Evolutionary conservation across 2,797 vertebrate genomes (phyloP), one percentile per base, ranked within the genome.

Genomic region (Pangasius sanitwongsei): DNA sequence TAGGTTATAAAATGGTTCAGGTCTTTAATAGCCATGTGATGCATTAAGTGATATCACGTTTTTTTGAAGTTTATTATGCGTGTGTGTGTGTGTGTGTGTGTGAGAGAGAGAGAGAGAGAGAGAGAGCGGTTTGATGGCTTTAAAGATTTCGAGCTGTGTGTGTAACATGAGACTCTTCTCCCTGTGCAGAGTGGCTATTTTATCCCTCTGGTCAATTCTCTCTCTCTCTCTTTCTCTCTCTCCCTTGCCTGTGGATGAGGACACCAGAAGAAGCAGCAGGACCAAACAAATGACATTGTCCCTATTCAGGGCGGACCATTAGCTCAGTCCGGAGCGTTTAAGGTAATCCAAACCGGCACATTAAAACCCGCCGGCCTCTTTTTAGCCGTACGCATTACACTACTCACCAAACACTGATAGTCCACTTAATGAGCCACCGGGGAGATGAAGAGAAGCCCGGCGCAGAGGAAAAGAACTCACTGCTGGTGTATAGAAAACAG

Each of bases 321-420:
- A 67, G 83, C 83, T 31, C 63, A 13, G 61, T n/a, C 61, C 63
- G 16, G 61, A 69, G 41, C 63, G 18, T 85, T 69, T 50, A 67
- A 50, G 63, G 83, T 67, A 69, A 85, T 50, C 44, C 63, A n/a
- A 85, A 20, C 83, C 41, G 25, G 41, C 37, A 16, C 61, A 65
- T 84, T 65, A 67, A 67, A 84, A 63, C 41, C 83, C 83, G 28
- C 44, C 83, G 61, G 61, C 44, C 83, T 84, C 61, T n/a, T 69
- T 84, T 65, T 48, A 65, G 34, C 82, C 34, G 82, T 83, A 44
- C 82, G 18, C 82, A 48, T 83, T 65, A 81, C 55, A 59, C 53
- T 25, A 55, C 28, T 18, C 75, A 9, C 48, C n/a, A 23, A 41
- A 83, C 81, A 83, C 59, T 69, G 63, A 85, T 44, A 31, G 61